Evolutionary conservation across 2,888 invertebrate species (phyloP).

Genomic region (Pseudococcus longispinus): DNA sequence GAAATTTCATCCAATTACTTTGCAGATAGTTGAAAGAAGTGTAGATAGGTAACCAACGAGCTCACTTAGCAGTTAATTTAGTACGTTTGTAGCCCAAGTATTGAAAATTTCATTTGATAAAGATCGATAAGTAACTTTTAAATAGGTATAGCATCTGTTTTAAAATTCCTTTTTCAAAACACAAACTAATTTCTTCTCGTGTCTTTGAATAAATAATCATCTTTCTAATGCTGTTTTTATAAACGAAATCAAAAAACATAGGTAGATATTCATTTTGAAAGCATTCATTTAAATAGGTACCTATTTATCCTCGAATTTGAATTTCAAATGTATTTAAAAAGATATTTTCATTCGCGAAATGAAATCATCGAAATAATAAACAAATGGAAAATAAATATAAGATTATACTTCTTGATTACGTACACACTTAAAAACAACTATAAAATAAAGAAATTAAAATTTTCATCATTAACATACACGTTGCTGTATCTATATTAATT

Average conservation of each 20-base stretch:
- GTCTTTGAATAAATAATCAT: neutral
- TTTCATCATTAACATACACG: slow-evolving; percentile 33
- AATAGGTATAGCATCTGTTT: neutral
- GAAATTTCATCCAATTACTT: neutral
- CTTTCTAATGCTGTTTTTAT: neutral
- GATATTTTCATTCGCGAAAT: neutral
- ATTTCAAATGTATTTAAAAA: neutral
- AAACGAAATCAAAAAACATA: neutral
- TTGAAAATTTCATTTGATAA: neutral
- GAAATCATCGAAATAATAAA: neutral
- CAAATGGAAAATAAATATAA: neutral
- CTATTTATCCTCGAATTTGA: neutral
- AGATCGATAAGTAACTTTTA: neutral
- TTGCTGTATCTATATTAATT: slow-evolving; percentile 29
- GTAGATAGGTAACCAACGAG: neutral
- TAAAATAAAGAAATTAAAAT: slow-evolving; percentile 37
- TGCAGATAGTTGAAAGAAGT: neutral
- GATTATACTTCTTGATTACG: slow-evolving; percentile 4
- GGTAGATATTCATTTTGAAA: no score
- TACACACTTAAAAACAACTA: slow-evolving; percentile 42
- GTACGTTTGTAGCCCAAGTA: neutral
- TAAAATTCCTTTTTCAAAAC: neutral
- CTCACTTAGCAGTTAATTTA: neutral
- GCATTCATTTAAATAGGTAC: neutral
- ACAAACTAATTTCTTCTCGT: neutral